phyloP scores from a whole-genome alignment of 2,888 invertebrate genomes.

The Aricia artaxerxes region DNA sequence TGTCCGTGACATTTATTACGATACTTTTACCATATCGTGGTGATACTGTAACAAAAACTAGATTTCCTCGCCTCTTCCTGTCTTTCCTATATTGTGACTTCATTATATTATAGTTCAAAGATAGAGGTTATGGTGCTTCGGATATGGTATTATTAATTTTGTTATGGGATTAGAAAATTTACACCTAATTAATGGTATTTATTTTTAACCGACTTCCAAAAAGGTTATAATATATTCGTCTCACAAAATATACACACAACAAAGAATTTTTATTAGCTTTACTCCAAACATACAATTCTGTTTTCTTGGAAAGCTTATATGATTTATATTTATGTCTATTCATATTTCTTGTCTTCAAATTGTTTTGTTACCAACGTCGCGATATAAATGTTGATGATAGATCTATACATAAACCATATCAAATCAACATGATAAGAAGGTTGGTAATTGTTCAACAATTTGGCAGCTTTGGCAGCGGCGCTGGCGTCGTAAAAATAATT shows the following conservation, averaged over 20 bases:
- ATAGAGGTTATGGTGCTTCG: conserved; percentile 6
- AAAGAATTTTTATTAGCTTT: too few species aligned
- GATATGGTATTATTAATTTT: background rate
- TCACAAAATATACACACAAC: too few species aligned
- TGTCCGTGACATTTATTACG: conserved; percentile 35
- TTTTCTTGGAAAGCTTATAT: too few species aligned
- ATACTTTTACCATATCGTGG: conserved; percentile 29
- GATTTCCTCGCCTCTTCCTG: conserved; percentile 28
- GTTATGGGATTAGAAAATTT: background rate
- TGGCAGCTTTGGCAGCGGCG: background rate
- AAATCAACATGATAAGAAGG: background rate
- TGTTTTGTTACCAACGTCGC: background rate
- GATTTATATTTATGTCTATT: background rate
- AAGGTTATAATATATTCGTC: too few species aligned
- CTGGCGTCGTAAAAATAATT: background rate
- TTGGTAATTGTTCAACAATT: background rate
- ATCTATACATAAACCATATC: background rate
- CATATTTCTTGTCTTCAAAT: background rate
- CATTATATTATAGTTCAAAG: conserved; percentile 6
- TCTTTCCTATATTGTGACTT: conserved; percentile 7
- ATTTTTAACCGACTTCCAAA: too few species aligned
- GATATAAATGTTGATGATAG: background rate
- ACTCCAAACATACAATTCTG: too few species aligned
- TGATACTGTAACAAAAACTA: conserved; percentile 21
- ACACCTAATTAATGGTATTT: too few species aligned